Base-by-base conservation (phyloP, 2,113 vertebrate genomes). In the Hipposideros armiger region DNA sequence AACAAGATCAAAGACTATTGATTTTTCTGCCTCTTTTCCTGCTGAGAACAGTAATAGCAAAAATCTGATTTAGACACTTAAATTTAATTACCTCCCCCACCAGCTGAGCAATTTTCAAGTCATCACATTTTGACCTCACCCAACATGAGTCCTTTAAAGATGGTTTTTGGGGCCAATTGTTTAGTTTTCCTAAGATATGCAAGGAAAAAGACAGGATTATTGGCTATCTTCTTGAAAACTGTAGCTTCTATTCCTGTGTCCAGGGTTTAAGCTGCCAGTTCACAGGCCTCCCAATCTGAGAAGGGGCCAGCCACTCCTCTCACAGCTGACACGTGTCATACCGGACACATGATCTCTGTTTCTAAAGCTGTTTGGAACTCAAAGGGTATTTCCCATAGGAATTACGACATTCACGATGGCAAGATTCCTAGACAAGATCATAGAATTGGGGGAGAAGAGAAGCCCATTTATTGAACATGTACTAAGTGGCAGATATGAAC, bases 61-160 rank as follows among this genome's bases (percentile, higher is more conserved):
- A 97, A 98, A 93, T 87, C 62, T 95, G 88, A 96, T 97, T 91
- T 83, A 86, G 52, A 95, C 89, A 96, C 96, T 98, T 96, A 93
- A 90, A 93, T 93, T 97, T 94, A 95, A 97, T 86, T 97, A 78
- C 67, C 83, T 97, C 94, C 50, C 11, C 89, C 54, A 91, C 83
- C 58, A 93, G 52, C n/a, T 83, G 66, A 96, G 83, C 91, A 93
- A 96, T 95, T 96, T 95, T 97, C 67, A 98, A 97, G 78, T 93
- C 94, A 96, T 96, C 93, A 93, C 58, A 95, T 74, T 94, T 85
- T 66, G 47, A 88, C 56, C 88, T 92, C 73, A 97, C 50, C 54
- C 76, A 96, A 77, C 45, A 90, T 58, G 82, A 94, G 28, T 92
- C 52, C 72, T 84, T 77, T 52, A 95, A 90, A 96, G 87, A 2